Base-by-base conservation (phyloP, 2,797 vertebrate species). In the Tolypeutes matacus region DNA sequence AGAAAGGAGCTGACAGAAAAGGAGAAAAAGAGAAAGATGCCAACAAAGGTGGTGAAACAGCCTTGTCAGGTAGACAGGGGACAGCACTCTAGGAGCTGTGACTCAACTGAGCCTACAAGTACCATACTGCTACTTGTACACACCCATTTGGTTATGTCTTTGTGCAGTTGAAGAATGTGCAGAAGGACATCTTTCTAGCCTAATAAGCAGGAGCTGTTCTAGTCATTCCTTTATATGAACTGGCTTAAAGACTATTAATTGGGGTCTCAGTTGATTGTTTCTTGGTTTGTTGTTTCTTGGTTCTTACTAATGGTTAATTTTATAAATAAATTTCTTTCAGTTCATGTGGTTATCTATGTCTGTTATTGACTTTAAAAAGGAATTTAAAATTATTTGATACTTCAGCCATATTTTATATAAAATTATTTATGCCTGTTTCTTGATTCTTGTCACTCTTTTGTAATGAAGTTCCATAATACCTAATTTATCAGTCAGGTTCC, bases 271-370 rank as follows among this genome's bases (percentile, higher is more conserved):
- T 85, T 81, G 25, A 56, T 62, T n/a, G n/a, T n/a, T n/a, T 93
- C 42, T 75, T 91, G 29, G 34, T 67, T 18, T 93, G 60, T 76
- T 89, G 25, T 86, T 82, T 84, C 36, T 93, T 95, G 53, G 13
- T 42, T 94, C 8, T 95, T 36, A 83, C 13, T 53, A 82, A 64
- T 65, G 53, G 60, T 77, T 46, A 96, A 70, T 89, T 85, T 95
- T 96, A 67, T 94, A 93, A 97, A 94, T 95, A 96, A 96, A 94
- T 95, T 87, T 62, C 39, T 91, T 93, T 90, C 78, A 53, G 31
- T 96, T 96, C 72, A 86, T 92, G 77, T 60, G 60, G 65, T 83
- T 92, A 75, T 49, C 21, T 76, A 5, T 72, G 77, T 81, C 39
- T 83, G 25, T 91, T 67, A 83, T 58, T 91, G 23, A 89, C 31